Conservation (phyloP, 2,113 vertebrate genomes). For the Nothoprocta pentlandii region DNA sequence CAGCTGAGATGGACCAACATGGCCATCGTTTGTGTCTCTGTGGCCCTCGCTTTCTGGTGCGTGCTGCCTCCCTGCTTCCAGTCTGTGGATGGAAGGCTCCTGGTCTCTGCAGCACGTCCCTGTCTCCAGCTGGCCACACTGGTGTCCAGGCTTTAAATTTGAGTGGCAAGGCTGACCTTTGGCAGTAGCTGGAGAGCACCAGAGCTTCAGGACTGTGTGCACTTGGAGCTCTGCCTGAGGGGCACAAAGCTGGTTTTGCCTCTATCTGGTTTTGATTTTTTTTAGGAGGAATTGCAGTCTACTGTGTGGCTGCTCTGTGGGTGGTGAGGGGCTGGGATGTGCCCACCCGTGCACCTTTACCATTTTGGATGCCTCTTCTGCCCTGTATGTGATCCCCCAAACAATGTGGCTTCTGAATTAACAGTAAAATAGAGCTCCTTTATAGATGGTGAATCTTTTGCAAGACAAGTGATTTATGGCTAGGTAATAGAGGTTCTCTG, state of each 20-base stretch:
- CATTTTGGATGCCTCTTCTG: neutral
- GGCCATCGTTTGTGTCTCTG: neutral
- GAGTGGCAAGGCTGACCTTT: neutral
- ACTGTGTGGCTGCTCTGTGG: neutral
- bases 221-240: neutral
- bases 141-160: neutral
- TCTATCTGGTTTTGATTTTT: neutral
- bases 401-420: neutral
- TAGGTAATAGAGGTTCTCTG: neutral
- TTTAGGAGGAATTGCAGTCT: neutral
- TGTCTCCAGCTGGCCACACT: constrained; percentile 43
- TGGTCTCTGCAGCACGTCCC: constrained; percentile 8
- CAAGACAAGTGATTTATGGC: neutral
- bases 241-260: neutral
- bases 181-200: neutral
- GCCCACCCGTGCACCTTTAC: neutral
- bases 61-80: constrained; percentile 16
- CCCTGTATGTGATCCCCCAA: neutral
- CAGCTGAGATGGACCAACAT: neutral
- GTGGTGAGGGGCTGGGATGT: accelerated
- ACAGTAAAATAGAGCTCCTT: neutral
- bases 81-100: constrained; percentile 16
- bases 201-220: neutral
- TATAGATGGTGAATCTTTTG: neutral
- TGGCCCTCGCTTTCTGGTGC: constrained; percentile 50